Evolutionary conservation across 2,888 invertebrate genomes (phyloP).

Genomic region (Pristionchus mayeri): DNA sequence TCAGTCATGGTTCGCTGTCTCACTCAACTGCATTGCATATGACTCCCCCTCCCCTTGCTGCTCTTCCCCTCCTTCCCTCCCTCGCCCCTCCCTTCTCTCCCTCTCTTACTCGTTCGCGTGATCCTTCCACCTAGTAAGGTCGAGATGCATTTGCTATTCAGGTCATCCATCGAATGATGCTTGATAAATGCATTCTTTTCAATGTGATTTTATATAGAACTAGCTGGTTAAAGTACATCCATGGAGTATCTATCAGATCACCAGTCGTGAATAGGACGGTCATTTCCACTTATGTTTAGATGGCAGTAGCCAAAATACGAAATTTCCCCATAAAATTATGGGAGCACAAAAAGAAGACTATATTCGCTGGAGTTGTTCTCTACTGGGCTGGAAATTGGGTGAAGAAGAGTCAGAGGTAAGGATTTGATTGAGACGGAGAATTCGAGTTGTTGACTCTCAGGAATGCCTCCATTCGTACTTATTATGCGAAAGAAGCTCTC

Average conservation of each 20-base stretch:
- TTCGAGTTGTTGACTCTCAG: slow-evolving; percentile 49
- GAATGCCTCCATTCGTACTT: slow-evolving; percentile 64
- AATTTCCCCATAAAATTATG: slow-evolving; percentile 59
- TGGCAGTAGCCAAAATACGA: slow-evolving; percentile 53
- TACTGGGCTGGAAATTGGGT: slow-evolving; percentile 61
- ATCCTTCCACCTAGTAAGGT: neutral
- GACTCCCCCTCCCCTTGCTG: slow-evolving; percentile 13
- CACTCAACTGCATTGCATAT: slow-evolving; percentile 40
- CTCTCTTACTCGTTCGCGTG: neutral
- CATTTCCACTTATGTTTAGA: slow-evolving; percentile 22
- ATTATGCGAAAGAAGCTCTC: slow-evolving; percentile 66
- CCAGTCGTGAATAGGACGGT: no score
- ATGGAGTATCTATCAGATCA: neutral
- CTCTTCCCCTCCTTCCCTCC: neutral
- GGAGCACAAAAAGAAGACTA: slow-evolving; percentile 69
- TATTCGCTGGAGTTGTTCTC: slow-evolving; percentile 60
- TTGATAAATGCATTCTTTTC: slow-evolving; percentile 31
- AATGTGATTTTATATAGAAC: neutral
- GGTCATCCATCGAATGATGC: slow-evolving; percentile 15
- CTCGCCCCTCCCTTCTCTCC: neutral
- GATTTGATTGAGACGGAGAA: neutral
- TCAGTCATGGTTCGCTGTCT: slow-evolving; percentile 34
- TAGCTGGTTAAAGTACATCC: slow-evolving; percentile 11
- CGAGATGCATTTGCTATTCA: slow-evolving; percentile 6
- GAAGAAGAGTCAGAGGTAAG: slow-evolving; percentile 35